A percentile compares a stretch with the other conserved stretches of the same genome.
These are phyloP conservation scores for Thryonomys swinderianus DNA, from an alignment of 2,113 vertebrate genomes.

Conservation along the genomic window DNA sequence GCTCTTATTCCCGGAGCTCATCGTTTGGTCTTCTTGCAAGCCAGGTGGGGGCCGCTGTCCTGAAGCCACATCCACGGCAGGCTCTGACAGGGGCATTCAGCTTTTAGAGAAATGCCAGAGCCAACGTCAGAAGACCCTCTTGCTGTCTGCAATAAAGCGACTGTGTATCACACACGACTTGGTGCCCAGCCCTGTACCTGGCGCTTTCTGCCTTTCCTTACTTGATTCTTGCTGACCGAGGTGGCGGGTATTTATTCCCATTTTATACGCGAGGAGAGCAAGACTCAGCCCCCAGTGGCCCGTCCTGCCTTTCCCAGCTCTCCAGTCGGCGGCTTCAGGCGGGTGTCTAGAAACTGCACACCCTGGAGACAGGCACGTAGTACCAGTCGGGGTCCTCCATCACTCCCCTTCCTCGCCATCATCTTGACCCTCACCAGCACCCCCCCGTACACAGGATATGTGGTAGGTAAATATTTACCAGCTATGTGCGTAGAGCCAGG, in stretches of 20 bases:
- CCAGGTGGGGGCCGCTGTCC: slow-evolving; percentile 41
- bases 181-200: neutral
- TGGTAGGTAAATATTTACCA: neutral
- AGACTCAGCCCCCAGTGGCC: fast-evolving
- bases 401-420: neutral
- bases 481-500: neutral
- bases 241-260: neutral
- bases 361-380: neutral
- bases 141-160: neutral
- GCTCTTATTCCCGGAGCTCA: neutral
- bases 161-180: neutral
- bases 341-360: neutral
- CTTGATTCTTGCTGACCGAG: neutral
- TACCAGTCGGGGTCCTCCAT: neutral
- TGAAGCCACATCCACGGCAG: slow-evolving; percentile 44
- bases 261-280: neutral
- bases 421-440: neutral
- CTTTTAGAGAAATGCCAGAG: slow-evolving; percentile 47
- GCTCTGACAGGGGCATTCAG: slow-evolving; percentile 48
- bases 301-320: neutral
- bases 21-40: neutral
- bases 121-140: slow-evolving; percentile 48
- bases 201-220: neutral
- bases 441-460: neutral
- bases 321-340: fast-evolving